These are phyloP conservation scores for Acridotheres tristis DNA, from an alignment of 2,797 vertebrate genomes.

Conservation along the genomic window DNA sequence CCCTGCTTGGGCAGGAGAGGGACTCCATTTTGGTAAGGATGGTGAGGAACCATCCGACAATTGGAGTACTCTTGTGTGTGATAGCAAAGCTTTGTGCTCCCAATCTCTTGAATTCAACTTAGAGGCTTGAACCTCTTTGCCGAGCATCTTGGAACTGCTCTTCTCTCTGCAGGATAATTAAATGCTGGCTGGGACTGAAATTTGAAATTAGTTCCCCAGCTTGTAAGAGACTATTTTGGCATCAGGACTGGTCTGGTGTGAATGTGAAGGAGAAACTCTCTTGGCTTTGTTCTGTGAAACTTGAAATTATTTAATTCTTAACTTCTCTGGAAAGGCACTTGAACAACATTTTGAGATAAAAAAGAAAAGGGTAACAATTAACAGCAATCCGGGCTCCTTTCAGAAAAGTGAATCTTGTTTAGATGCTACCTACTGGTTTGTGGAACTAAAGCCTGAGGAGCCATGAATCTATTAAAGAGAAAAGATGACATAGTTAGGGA, in stretches of 20 bases:
- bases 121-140: neutral
- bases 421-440: constrained; percentile 37
- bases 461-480: constrained; percentile 36
- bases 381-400: constrained; percentile 22
- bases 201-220: neutral
- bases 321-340: neutral
- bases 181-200: neutral
- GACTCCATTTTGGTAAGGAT: neutral
- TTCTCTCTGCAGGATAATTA: neutral
- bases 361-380: constrained; percentile 10
- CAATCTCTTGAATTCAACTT: neutral
- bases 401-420: constrained; percentile 52
- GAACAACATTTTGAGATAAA: neutral
- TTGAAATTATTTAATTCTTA: neutral
- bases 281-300: neutral
- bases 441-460: constrained; percentile 33
- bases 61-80: neutral
- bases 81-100: neutral
- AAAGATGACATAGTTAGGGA: constrained; percentile 39
- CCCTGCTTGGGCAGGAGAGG: neutral
- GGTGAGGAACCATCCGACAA: neutral
- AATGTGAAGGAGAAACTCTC: neutral
- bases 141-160: neutral
- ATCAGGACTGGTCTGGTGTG: neutral
- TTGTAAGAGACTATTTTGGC: neutral